phyloP scores from a whole-genome alignment of 2,113 vertebrate genomes.

The Thoracochromis brauschi region DNA sequence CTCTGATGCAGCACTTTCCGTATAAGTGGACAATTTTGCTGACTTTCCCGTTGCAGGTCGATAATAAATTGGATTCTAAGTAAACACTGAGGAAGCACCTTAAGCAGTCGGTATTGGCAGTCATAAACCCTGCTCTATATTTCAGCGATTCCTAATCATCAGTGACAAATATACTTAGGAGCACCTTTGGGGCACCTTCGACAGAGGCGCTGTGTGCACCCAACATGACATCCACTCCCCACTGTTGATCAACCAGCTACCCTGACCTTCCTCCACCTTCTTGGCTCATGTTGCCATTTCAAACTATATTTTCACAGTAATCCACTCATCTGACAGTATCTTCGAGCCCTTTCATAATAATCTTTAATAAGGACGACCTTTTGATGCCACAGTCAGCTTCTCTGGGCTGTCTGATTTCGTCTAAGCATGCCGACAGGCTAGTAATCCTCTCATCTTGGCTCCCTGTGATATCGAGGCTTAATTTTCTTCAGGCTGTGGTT shows the following conservation, averaged over 20 bases:
- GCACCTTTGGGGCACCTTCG: conserved; percentile 18
- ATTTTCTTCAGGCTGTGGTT: conserved; percentile 39
- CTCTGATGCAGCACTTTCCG: conserved; percentile 62
- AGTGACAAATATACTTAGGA: conserved; percentile 49
- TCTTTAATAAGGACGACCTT: conserved; percentile 55
- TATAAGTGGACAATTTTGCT: conserved; percentile 52
- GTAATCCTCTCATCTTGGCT: conserved; percentile 56
- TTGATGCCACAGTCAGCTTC: conserved; percentile 56
- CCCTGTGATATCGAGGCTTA: conserved; percentile 54
- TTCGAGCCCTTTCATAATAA: conserved; percentile 44
- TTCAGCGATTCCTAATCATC: conserved; percentile 41
- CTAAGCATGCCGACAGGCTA: conserved; percentile 34
- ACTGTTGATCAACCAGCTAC: not conserved
- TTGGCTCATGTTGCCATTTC: conserved; percentile 25
- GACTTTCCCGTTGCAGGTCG: conserved; percentile 42
- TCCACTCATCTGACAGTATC: conserved; percentile 58
- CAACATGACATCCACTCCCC: not conserved
- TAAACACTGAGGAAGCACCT: conserved; percentile 65
- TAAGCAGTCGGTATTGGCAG: conserved; percentile 40
- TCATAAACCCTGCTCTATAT: conserved; percentile 37
- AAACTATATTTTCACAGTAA: conserved; percentile 39
- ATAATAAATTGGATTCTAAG: conserved; percentile 62
- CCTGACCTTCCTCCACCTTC: conserved; percentile 12
- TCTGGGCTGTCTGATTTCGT: conserved; percentile 35
- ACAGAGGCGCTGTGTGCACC: conserved; percentile 11